Evolutionary conservation across 2,113 vertebrate species (phyloP).

Genomic region (Cyanoramphus novaezelandiae): DNA sequence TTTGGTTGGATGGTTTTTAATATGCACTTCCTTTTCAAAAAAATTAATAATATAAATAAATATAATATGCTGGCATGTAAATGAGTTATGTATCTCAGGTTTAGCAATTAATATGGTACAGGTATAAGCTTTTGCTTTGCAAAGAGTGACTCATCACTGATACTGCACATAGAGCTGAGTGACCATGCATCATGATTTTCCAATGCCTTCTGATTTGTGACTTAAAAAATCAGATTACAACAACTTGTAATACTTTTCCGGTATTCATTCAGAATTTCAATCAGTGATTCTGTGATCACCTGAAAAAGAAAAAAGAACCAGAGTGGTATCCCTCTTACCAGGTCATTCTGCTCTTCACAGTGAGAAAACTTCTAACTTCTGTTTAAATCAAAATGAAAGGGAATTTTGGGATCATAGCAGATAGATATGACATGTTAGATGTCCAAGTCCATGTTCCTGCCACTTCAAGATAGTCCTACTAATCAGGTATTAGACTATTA

Average conservation of each 20-base stretch:
- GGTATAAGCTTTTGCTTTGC: not conserved
- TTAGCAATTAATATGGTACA: not conserved
- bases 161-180: not conserved
- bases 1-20: not conserved
- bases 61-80: not conserved
- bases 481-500: constrained; percentile 33
- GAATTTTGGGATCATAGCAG: not conserved
- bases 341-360: not conserved
- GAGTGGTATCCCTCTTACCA: not conserved
- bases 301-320: not conserved
- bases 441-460: not conserved
- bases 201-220: not conserved
- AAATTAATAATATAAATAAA: not conserved
- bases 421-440: not conserved
- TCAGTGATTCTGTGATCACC: not conserved
- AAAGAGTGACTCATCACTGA: not conserved
- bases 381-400: not conserved
- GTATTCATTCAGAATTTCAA: not conserved
- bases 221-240: not conserved
- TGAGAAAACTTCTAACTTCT: not conserved
- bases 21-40: not conserved
- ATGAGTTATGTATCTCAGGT: not conserved
- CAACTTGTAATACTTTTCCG: not conserved
- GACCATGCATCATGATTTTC: not conserved
- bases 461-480: not conserved